Percentiles rank a stretch among this genome's conserved stretches.
These are phyloP conservation scores for Deilephila porcellus DNA, from an alignment of 2,888 invertebrate species.

Conservation along the genomic window DNA sequence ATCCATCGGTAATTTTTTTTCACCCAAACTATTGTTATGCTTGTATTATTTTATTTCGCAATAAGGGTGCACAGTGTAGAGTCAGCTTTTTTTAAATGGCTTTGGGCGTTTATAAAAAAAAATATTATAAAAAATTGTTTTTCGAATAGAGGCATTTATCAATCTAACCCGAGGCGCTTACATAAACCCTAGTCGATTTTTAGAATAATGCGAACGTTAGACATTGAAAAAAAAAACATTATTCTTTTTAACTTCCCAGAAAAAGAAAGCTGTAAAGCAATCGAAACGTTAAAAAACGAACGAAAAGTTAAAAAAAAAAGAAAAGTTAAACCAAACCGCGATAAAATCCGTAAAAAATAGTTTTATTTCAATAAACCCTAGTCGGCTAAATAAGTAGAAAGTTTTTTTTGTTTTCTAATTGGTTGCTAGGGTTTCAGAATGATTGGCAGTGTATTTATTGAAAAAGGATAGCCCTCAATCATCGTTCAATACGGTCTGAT, in stretches of 20 bases:
- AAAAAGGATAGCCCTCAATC: background rate
- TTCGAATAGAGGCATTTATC: background rate
- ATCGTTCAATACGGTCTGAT: too few relatives aligned
- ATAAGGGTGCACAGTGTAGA: background rate
- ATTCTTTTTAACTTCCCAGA: too few relatives aligned
- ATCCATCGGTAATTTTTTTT: conserved; percentile 16
- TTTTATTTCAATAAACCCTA: too few relatives aligned
- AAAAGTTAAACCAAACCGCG: too few relatives aligned
- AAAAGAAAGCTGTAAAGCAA: too few relatives aligned
- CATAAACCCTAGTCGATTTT: background rate
- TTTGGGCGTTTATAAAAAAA: background rate
- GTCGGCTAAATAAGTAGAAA: background rate
- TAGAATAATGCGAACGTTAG: too few relatives aligned
- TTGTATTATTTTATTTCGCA: conserved; percentile 13
- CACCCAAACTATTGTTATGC: conserved; percentile 5
- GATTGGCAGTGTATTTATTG: background rate
- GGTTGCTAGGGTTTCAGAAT: too few relatives aligned
- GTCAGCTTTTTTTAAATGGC: background rate
- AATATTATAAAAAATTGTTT: background rate
- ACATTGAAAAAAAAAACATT: too few relatives aligned
- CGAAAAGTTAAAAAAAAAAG: too few relatives aligned
- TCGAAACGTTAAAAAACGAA: too few relatives aligned
- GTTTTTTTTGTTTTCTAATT: too few relatives aligned
- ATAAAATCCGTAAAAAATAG: too few relatives aligned
- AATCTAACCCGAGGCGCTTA: background rate